These are phyloP conservation scores for Pedetes capensis DNA, from an alignment of 2,113 vertebrate species.

Conservation along the genomic window DNA sequence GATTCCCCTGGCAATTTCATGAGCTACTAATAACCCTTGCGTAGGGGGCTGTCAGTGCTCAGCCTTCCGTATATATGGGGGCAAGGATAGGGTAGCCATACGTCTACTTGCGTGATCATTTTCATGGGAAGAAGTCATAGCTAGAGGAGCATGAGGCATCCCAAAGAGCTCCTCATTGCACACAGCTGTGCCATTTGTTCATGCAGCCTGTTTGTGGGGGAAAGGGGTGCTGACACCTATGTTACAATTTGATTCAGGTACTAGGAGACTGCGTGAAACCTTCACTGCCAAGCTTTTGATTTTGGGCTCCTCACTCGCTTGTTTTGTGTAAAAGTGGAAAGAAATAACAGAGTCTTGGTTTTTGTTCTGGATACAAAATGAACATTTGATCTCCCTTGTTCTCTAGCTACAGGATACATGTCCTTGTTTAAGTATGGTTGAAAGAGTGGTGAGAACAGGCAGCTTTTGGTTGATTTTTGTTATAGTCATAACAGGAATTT, in stretches of 20 bases:
- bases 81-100: neutral
- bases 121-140: slow-evolving; percentile 43
- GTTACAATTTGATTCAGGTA: neutral
- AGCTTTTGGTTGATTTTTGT: slow-evolving; percentile 39
- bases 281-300: neutral
- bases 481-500: slow-evolving; percentile 10
- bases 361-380: neutral
- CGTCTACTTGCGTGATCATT: neutral
- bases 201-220: neutral
- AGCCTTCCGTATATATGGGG: neutral
- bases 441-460: neutral
- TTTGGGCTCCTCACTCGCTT: slow-evolving; percentile 11
- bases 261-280: neutral
- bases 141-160: neutral
- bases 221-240: neutral
- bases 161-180: neutral
- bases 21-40: neutral
- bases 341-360: neutral
- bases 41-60: neutral
- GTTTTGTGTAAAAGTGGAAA: slow-evolving; percentile 12
- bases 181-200: neutral
- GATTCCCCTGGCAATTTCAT: neutral
- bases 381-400: slow-evolving; percentile 7
- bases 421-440: slow-evolving; percentile 17
- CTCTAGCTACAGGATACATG: neutral